Conservation (phyloP, 2,888 invertebrate genomes). For the Ramazzottius varieornatus region DNA sequence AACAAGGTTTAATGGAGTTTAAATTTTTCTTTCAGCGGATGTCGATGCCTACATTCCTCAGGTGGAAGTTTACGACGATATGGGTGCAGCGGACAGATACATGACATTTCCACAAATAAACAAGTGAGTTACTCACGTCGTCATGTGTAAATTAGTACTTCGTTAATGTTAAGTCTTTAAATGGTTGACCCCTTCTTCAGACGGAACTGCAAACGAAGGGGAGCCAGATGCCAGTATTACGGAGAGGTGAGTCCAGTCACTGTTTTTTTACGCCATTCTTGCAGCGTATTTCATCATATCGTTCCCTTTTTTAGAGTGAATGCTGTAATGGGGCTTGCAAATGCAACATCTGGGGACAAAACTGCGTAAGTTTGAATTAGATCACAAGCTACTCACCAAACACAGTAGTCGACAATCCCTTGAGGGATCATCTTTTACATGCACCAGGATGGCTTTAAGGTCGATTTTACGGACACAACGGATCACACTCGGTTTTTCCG, state of each 20-base stretch:
- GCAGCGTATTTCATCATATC: background rate
- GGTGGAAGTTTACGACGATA: background rate
- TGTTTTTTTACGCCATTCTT: background rate
- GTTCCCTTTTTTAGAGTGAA: background rate
- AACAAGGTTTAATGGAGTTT: background rate
- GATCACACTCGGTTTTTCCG: too few species aligned
- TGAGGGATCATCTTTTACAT: too few species aligned
- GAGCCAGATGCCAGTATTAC: background rate
- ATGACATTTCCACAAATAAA: background rate
- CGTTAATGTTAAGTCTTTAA: background rate
- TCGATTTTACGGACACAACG: too few species aligned
- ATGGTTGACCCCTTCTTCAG: background rate
- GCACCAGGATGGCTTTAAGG: too few species aligned
- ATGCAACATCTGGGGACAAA: conserved; percentile 1
- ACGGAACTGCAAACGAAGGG: background rate
- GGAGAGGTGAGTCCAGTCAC: background rate
- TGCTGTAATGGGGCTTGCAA: background rate
- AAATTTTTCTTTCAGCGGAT: background rate
- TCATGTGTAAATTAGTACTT: background rate
- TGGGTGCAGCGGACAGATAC: background rate
- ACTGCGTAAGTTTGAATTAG: conserved; percentile 1
- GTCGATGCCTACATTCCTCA: background rate
- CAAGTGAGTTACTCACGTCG: background rate
- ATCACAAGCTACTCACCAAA: too few species aligned
- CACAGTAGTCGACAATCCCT: too few species aligned